These are phyloP conservation scores for Phenganax marumi DNA, from an alignment of 92 coral and sea anemone species.

Conservation along the genomic window DNA sequence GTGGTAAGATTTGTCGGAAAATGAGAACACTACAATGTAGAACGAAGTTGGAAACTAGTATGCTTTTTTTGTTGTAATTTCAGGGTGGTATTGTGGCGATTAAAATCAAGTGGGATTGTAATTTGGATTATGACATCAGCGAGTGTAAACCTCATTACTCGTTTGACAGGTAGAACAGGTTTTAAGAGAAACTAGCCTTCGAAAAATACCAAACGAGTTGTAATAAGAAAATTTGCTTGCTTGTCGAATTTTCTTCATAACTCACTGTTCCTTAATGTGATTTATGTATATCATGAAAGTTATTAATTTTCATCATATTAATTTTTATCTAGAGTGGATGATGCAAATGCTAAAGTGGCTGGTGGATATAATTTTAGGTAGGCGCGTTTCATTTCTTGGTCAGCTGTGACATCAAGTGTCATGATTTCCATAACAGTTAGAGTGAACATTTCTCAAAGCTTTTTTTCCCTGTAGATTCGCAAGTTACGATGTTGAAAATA, in stretches of 20 bases:
- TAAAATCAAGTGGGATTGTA: slow-evolving; percentile 84
- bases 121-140: slow-evolving; percentile 75
- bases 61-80: background rate
- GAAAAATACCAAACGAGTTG: too few species aligned
- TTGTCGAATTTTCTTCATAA: too few species aligned
- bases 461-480: slow-evolving; percentile 59
- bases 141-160: slow-evolving; percentile 83
- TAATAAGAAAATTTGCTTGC: too few species aligned
- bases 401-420: background rate
- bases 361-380: slow-evolving; percentile 95
- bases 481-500: slow-evolving; percentile 65
- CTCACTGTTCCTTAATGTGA: too few species aligned
- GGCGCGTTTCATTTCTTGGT: background rate
- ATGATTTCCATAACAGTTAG: background rate
- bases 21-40: too few species aligned
- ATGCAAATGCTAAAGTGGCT: slow-evolving; percentile 77
- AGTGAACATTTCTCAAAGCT: background rate
- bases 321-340: slow-evolving; percentile 65
- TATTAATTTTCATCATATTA: background rate
- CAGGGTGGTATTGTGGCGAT: slow-evolving; percentile 98
- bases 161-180: slow-evolving; percentile 62
- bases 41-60: too few species aligned
- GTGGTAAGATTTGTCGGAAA: too few species aligned
- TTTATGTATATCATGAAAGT: too few species aligned
- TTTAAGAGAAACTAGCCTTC: background rate